These are phyloP conservation scores for Apotomis capreana DNA, from an alignment of 2,888 invertebrate genomes.

Conservation along the genomic window DNA sequence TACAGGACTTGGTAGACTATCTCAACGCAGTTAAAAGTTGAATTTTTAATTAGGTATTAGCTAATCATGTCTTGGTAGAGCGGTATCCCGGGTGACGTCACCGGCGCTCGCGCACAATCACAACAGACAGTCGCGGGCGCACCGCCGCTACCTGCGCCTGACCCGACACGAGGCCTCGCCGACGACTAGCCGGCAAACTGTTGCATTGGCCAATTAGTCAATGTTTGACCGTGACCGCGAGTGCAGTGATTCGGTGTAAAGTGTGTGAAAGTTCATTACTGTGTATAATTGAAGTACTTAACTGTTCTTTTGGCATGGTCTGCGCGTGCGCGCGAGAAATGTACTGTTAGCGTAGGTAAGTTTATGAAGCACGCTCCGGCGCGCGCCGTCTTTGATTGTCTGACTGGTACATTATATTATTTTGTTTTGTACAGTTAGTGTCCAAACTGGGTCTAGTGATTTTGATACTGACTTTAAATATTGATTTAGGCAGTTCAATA, in stretches of 20 bases:
- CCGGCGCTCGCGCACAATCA: constrained; percentile 23
- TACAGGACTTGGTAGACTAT: too few relatives aligned
- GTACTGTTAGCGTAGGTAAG: constrained; percentile 30
- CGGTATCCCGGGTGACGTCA: constrained; percentile 37
- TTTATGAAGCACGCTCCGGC: neutral
- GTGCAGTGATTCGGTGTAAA: neutral
- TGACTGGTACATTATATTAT: too few relatives aligned
- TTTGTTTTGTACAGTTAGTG: too few relatives aligned
- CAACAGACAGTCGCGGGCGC: constrained; percentile 36
- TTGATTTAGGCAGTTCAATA: too few relatives aligned
- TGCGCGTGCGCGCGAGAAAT: constrained; percentile 14
- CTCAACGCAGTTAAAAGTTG: too few relatives aligned
- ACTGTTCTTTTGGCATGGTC: neutral
- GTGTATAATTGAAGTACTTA: too few relatives aligned
- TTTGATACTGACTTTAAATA: too few relatives aligned
- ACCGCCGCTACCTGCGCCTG: constrained; percentile 27
- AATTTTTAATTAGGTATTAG: neutral
- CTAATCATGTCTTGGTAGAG: constrained; percentile 4
- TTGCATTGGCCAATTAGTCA: neutral
- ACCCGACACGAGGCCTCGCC: neutral
- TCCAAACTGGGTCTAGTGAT: too few relatives aligned
- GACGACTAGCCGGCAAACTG: too few relatives aligned
- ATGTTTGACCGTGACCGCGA: constrained; percentile 14
- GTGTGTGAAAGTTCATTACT: constrained; percentile 2
- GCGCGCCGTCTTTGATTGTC: too few relatives aligned